A percentile compares a stretch with the other conserved stretches of the same genome.
Evolutionary conservation across 2,797 vertebrate genomes (phyloP).

Genomic region (Phataginus tricuspis): DNA sequence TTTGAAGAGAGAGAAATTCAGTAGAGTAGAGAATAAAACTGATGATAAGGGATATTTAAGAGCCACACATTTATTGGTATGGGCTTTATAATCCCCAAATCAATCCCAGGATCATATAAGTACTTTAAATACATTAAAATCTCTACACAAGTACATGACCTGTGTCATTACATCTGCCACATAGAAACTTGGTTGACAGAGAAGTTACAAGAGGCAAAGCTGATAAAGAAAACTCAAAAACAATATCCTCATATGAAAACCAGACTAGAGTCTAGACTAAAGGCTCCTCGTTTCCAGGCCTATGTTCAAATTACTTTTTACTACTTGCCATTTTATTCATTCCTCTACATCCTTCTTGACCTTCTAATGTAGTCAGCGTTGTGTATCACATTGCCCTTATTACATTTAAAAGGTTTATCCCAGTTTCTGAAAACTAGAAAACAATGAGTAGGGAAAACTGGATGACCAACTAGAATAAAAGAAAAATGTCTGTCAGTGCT

Average conservation of each 20-base stretch:
- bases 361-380: background rate
- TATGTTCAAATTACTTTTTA: background rate
- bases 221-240: constrained; percentile 10
- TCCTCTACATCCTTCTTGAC: background rate
- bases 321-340: constrained; percentile 1
- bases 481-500: background rate
- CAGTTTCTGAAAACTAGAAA: constrained; percentile 10
- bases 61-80: background rate
- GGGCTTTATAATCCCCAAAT: background rate
- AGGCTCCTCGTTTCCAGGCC: background rate
- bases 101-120: background rate
- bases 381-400: background rate
- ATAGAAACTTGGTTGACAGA: background rate
- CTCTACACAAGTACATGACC: background rate
- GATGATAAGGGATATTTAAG: background rate
- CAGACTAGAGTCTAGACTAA: background rate
- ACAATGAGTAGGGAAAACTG: background rate
- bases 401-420: background rate
- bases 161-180: background rate
- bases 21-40: background rate
- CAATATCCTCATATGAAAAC: background rate
- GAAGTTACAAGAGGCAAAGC: background rate
- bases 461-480: constrained; percentile 6
- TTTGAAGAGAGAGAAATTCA: background rate
- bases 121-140: background rate